Conservation (phyloP, 2,888 invertebrate genomes). For the Pilophorus perplexus region DNA sequence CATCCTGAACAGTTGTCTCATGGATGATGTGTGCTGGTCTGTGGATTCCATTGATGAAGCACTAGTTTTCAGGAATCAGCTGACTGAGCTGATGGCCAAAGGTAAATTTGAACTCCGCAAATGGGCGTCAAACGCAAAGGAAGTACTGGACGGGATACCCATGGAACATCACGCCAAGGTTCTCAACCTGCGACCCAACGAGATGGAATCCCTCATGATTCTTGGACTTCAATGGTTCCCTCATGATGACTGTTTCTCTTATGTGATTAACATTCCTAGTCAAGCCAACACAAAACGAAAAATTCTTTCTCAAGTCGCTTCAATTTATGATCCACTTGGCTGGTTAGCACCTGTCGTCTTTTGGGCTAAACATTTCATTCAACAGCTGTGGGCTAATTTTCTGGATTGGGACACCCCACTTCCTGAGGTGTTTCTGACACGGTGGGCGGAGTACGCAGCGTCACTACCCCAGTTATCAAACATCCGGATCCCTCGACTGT, state of each 20-base stretch:
- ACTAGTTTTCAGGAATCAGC: neutral
- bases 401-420: conserved; percentile 14
- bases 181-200: neutral
- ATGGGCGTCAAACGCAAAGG: neutral
- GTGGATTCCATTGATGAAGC: neutral
- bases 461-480: neutral
- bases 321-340: neutral
- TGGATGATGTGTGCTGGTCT: neutral
- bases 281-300: neutral
- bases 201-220: neutral
- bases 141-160: neutral
- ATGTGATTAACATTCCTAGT: neutral
- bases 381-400: neutral
- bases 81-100: neutral
- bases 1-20: neutral
- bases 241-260: neutral
- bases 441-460: conserved; percentile 23
- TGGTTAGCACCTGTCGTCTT: neutral
- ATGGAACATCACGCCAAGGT: neutral
- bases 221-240: conserved; percentile 3
- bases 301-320: neutral
- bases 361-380: neutral
- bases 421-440: neutral
- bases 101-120: neutral
- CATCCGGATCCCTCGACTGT: neutral